phyloP scores from a whole-genome alignment of 2,113 vertebrate species.

The Lepus timidus region DNA sequence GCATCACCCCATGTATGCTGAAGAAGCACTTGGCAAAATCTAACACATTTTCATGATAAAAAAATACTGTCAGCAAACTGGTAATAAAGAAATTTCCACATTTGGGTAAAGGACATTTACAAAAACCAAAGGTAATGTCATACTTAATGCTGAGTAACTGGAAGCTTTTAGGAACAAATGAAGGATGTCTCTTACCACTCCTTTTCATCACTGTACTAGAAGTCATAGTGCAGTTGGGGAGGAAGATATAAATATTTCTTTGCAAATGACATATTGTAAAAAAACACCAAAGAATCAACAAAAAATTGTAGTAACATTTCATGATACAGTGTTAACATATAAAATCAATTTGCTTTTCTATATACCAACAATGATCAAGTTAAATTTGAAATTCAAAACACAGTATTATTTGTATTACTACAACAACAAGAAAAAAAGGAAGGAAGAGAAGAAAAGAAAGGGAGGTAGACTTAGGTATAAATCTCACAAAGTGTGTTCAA shows the following conservation, averaged over 20 bases:
- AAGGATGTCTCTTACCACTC: not conserved
- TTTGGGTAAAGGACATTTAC: not conserved
- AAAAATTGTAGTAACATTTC: not conserved
- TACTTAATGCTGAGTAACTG: not conserved
- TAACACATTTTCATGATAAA: not conserved
- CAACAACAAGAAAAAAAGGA: not conserved
- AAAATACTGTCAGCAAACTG: not conserved
- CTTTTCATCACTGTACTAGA: not conserved
- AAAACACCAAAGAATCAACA: not conserved
- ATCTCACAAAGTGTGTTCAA: not conserved
- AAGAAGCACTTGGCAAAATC: not conserved
- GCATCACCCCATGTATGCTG: not conserved
- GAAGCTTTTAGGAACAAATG: not conserved
- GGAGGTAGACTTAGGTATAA: not conserved
- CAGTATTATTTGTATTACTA: not conserved
- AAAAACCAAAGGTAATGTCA: not conserved
- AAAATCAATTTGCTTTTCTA: not conserved
- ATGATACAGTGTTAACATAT: not conserved
- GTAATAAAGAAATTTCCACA: not conserved
- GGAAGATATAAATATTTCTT: not conserved
- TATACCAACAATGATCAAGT: not conserved
- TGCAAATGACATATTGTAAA: not conserved
- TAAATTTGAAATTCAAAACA: not conserved
- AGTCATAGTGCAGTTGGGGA: not conserved
- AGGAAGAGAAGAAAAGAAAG: no score